Evolutionary conservation across 1,140 invertebrate species (phyloP).

Genomic region (Drosophila baimaii): DNA sequence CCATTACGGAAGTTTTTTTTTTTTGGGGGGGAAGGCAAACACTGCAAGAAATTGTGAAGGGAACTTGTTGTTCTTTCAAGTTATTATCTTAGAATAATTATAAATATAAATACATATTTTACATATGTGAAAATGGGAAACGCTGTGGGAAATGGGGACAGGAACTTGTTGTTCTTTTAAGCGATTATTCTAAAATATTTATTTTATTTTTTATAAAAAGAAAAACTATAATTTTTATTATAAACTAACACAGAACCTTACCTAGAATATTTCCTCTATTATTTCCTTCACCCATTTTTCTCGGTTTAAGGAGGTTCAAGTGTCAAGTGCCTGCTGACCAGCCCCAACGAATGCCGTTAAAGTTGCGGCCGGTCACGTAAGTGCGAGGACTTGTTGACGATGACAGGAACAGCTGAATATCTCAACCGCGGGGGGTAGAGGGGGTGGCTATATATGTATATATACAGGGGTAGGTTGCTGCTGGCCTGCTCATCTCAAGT

Average conservation of each 20-base stretch:
- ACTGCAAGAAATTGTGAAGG: not conserved
- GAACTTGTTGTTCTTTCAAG: no score
- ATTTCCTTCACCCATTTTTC: not conserved
- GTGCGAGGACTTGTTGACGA: constrained; percentile 46
- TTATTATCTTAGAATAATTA: not conserved
- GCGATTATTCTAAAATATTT: no score
- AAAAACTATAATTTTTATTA: no score
- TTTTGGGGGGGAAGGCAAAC: no score
- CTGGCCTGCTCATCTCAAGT: constrained; percentile 7
- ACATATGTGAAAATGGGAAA: no score
- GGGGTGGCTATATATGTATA: not conserved
- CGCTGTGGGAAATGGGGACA: no score
- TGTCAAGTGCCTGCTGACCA: constrained; percentile 35
- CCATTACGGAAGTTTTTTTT: constrained; percentile 36
- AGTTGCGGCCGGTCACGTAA: constrained; percentile 50
- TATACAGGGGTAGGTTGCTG: constrained; percentile 1
- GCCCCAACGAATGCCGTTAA: constrained; percentile 25
- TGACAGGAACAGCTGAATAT: constrained; percentile 46
- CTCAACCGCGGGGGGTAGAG: no score
- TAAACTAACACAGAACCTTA: no score
- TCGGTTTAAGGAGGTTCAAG: not conserved
- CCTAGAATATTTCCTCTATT: not conserved
- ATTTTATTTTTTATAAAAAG: no score
- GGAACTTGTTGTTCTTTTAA: no score
- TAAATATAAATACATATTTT: no score